phyloP scores from a whole-genome alignment of 2,888 invertebrate genomes.

The Ophraella communa region DNA sequence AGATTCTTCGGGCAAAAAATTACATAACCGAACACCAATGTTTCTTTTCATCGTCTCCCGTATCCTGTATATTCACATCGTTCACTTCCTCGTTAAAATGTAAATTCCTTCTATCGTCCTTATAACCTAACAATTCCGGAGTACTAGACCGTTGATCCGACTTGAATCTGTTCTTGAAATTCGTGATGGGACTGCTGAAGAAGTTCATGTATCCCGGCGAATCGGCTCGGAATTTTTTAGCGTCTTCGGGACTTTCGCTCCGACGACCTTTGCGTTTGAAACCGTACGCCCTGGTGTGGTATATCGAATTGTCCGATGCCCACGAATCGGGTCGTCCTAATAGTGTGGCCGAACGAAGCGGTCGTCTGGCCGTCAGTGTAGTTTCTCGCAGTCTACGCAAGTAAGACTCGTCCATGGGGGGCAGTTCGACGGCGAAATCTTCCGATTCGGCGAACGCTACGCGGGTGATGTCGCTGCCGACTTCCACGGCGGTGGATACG shows the following conservation, averaged over 20 bases:
- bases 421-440: slow-evolving; percentile 33
- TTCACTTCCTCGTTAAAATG: slow-evolving; percentile 40
- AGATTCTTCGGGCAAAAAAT: slow-evolving; percentile 12
- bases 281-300: slow-evolving; percentile 40
- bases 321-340: no score
- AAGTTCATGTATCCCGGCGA: slow-evolving; percentile 46
- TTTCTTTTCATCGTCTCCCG: slow-evolving; percentile 46
- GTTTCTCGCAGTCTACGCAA: slow-evolving; percentile 18
- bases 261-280: slow-evolving; percentile 52
- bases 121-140: slow-evolving; percentile 54
- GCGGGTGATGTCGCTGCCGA: slow-evolving; percentile 51
- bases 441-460: slow-evolving; percentile 43
- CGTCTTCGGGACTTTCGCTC: slow-evolving; percentile 47
- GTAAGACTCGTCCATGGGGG: slow-evolving; percentile 44
- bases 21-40: slow-evolving; percentile 54
- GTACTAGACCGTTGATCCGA: slow-evolving; percentile 48
- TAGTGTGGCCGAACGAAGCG: slow-evolving; percentile 46
- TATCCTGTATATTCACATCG: slow-evolving; percentile 34
- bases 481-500: slow-evolving; percentile 50
- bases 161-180: slow-evolving; percentile 46
- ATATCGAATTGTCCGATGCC: slow-evolving; percentile 38
- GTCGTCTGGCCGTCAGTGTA: slow-evolving; percentile 44
- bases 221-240: slow-evolving; percentile 49
- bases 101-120: slow-evolving; percentile 43
- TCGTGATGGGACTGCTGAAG: slow-evolving; percentile 50